Percentiles rank a stretch among this genome's conserved stretches.
Conservation (phyloP, 2,113 vertebrate genomes). For the Dinomys branickii region DNA sequence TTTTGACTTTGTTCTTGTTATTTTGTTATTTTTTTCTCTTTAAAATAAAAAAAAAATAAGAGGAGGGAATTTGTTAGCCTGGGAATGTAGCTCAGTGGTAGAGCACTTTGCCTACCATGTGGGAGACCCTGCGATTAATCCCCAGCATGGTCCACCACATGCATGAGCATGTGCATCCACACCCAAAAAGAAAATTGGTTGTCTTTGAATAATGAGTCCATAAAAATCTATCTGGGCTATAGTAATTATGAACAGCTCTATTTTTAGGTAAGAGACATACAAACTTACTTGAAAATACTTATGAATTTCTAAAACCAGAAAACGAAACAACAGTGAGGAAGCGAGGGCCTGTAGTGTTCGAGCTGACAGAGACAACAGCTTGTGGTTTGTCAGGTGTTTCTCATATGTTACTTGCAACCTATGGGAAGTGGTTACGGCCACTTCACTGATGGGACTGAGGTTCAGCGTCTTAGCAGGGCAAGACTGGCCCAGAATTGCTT, state of each 20-base stretch:
- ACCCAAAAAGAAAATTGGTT: background rate
- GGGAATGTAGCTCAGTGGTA: background rate
- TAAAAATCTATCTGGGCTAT: background rate
- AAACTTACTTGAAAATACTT: background rate
- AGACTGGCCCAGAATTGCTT: background rate
- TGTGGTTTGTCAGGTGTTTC: background rate
- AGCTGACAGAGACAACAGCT: background rate
- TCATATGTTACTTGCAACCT: background rate
- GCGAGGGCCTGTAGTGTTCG: background rate
- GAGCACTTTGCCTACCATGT: background rate
- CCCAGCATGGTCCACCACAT: background rate
- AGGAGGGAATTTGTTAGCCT: background rate
- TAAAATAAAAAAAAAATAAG: background rate
- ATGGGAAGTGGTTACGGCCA: background rate
- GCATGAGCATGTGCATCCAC: background rate
- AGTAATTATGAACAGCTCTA: background rate
- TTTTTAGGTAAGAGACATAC: background rate
- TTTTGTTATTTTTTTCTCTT: too few species aligned
- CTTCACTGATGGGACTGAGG: background rate
- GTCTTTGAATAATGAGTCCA: conserved; percentile 14
- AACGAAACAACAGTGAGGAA: background rate
- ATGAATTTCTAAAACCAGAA: background rate
- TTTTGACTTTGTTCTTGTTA: too few species aligned
- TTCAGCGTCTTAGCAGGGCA: background rate
- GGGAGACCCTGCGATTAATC: background rate